Conservation (phyloP, 2,797 vertebrate species). For the Carapus acus region DNA sequence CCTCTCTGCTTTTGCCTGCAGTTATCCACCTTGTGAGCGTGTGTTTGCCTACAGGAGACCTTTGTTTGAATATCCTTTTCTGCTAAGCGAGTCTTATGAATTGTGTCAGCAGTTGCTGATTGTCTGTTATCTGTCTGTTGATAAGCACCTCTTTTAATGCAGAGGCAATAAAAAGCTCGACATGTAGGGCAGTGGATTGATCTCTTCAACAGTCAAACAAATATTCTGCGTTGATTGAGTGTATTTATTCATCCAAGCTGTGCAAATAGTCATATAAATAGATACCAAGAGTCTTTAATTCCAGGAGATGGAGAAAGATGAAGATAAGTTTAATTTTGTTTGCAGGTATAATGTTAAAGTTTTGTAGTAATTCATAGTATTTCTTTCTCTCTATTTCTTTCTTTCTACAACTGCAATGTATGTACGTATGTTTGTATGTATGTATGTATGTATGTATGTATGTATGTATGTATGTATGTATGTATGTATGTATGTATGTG, state of each 20-base stretch:
- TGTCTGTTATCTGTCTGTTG: slow-evolving; percentile 72
- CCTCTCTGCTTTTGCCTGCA: slow-evolving; percentile 51
- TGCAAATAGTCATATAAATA: slow-evolving; percentile 48
- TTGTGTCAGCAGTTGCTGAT: slow-evolving; percentile 73
- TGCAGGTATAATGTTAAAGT: too few relatives aligned
- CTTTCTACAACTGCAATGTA: too few relatives aligned
- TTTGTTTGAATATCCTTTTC: slow-evolving; percentile 74
- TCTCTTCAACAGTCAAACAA: slow-evolving; percentile 59
- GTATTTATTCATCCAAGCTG: slow-evolving; percentile 61
- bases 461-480: too few relatives aligned
- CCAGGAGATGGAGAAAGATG: slow-evolving; percentile 37
- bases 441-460: too few relatives aligned
- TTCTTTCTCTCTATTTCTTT: too few relatives aligned
- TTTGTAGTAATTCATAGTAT: too few relatives aligned
- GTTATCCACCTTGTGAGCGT: slow-evolving; percentile 61
- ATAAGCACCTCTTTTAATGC: slow-evolving; percentile 72
- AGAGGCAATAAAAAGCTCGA: slow-evolving; percentile 69
- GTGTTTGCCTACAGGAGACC: slow-evolving; percentile 73
- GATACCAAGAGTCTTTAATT: slow-evolving; percentile 45
- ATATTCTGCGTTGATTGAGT: slow-evolving; percentile 67
- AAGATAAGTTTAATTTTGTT: slow-evolving; percentile 33
- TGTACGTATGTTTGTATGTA: too few relatives aligned
- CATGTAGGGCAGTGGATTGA: slow-evolving; percentile 53
- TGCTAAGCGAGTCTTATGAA: slow-evolving; percentile 67
- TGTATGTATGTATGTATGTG: too few relatives aligned